Conservation (phyloP, 2,113 vertebrate genomes). For the Pimephales promelas region DNA sequence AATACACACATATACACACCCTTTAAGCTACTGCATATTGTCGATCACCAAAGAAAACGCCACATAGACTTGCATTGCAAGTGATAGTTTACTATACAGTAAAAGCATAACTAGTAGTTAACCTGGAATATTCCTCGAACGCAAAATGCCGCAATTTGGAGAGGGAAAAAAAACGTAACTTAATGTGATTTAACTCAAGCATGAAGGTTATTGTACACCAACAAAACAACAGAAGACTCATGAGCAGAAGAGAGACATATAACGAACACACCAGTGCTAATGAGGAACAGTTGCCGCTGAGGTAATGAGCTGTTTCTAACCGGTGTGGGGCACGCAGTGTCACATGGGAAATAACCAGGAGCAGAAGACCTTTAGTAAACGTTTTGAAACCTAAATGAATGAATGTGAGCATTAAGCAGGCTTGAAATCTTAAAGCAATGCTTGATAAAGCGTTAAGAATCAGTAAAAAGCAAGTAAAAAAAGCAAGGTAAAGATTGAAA, state of each 20-base stretch:
- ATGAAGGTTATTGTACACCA: not conserved
- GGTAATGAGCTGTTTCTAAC: constrained; percentile 12
- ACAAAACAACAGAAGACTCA: not conserved
- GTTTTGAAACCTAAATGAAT: not conserved
- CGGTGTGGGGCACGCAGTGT: not conserved
- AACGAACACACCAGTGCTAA: not conserved
- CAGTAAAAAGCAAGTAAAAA: not conserved
- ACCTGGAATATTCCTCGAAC: not conserved
- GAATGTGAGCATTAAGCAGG: too few species aligned
- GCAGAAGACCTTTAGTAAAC: not conserved
- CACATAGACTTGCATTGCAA: not conserved
- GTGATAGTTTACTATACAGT: not conserved
- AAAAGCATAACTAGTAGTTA: not conserved
- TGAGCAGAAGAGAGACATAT: not conserved
- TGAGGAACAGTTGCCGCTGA: constrained; percentile 4
- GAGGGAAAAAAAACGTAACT: not conserved
- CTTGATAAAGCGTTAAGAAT: not conserved
- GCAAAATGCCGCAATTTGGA: too few species aligned
- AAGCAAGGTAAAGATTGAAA: not conserved
- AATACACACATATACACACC: not conserved
- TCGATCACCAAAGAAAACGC: not conserved
- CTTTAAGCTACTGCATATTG: not conserved
- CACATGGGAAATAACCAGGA: not conserved
- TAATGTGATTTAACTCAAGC: not conserved
- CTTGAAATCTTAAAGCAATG: not conserved